Conservation (phyloP, 2,888 invertebrate genomes). For the Spialia ferax region DNA sequence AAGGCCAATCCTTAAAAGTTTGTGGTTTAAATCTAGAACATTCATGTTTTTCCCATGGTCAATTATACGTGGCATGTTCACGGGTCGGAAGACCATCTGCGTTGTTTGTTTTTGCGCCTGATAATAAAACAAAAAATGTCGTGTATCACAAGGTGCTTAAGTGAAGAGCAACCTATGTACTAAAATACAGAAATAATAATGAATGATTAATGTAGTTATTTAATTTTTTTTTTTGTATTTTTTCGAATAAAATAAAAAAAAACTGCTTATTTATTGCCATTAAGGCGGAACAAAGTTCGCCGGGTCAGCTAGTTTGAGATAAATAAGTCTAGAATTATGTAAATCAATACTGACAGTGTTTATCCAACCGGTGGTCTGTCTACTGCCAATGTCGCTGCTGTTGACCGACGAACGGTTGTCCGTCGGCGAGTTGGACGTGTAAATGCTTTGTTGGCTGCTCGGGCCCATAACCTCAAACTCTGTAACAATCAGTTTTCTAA, state of each 20-base stretch:
- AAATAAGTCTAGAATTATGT: background rate
- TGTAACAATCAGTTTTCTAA: conserved; percentile 29
- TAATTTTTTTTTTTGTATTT: too few relatives aligned
- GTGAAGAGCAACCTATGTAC: too few relatives aligned
- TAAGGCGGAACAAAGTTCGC: too few relatives aligned
- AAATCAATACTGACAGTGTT: conserved; percentile 90
- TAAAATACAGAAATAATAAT: too few relatives aligned
- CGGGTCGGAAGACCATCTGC: background rate
- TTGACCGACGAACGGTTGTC: conserved; percentile 81
- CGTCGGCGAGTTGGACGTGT: conserved; percentile 75
- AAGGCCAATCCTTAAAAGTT: background rate
- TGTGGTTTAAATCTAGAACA: background rate
- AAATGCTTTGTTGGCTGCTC: conserved; percentile 75
- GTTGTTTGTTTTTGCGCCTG: background rate
- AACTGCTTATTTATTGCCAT: too few relatives aligned
- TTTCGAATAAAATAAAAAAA: too few relatives aligned
- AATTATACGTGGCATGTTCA: background rate
- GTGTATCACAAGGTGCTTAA: background rate
- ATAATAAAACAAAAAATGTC: background rate
- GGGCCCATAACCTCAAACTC: conserved; percentile 76
- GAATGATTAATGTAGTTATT: too few relatives aligned
- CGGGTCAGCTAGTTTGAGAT: too few relatives aligned
- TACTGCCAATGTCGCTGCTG: conserved; percentile 86
- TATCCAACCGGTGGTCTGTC: conserved; percentile 94
- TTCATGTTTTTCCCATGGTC: background rate